Conservation (phyloP, 2,113 vertebrate genomes). For the Seriola dumerili region DNA sequence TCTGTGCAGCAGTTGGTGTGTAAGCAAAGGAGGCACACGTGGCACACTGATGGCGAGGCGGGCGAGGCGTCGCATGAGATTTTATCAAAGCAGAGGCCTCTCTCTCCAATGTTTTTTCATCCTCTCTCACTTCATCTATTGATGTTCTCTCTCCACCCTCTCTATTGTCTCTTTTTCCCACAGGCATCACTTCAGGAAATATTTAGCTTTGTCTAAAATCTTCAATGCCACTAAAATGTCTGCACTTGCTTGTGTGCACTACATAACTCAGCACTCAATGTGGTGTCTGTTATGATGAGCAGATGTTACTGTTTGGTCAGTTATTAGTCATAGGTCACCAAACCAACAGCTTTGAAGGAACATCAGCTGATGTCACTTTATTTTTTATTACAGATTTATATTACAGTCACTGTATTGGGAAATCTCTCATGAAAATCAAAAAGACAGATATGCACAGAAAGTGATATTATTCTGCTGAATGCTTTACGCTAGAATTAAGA, state of each 20-base stretch:
- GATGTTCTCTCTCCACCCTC: neutral
- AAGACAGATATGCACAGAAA: no score
- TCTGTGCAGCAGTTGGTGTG: constrained; percentile 29
- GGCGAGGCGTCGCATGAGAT: constrained; percentile 23
- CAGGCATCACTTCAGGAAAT: neutral
- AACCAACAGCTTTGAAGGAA: neutral
- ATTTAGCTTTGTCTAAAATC: neutral
- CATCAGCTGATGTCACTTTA: neutral
- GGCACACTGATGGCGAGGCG: constrained; percentile 36
- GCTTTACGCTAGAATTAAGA: no score
- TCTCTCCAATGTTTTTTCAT: constrained; percentile 12
- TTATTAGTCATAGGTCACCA: neutral
- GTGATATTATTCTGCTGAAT: no score
- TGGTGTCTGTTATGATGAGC: neutral
- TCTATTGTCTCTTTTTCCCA: neutral
- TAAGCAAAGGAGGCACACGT: constrained; percentile 59
- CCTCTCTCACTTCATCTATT: constrained; percentile 10
- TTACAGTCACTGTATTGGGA: neutral
- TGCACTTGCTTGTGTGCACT: neutral
- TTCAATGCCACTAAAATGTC: neutral
- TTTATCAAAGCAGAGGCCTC: constrained; percentile 21
- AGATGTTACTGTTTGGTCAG: neutral
- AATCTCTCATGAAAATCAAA: neutral
- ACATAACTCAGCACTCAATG: neutral
- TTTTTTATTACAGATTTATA: neutral